A percentile compares a stretch with the other conserved stretches of the same genome.
phyloP scores from a whole-genome alignment of 2,113 vertebrate species.

The Hystrix cristata region DNA sequence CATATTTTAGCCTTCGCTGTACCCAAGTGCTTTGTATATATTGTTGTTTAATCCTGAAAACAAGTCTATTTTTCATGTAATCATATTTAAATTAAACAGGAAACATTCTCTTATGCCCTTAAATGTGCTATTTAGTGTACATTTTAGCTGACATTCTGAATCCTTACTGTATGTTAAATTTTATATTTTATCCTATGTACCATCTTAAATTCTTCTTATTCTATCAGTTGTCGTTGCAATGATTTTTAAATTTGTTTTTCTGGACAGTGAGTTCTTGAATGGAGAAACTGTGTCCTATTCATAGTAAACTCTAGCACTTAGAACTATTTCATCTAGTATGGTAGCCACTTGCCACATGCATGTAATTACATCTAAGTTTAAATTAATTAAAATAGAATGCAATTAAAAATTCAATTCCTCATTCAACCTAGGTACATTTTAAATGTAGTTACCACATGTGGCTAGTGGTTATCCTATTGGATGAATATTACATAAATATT shows the following conservation, averaged over 20 bases:
- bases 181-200: neutral
- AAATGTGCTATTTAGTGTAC: neutral
- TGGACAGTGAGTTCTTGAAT: neutral
- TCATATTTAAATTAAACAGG: neutral
- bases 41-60: slow-evolving; percentile 25
- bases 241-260: neutral
- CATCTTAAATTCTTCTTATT: neutral
- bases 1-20: neutral
- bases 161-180: slow-evolving; percentile 3
- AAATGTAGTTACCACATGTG: neutral
- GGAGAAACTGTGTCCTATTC: neutral
- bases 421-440: neutral
- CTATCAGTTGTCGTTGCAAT: neutral
- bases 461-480: neutral
- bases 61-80: neutral
- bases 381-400: slow-evolving; percentile 37
- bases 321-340: neutral
- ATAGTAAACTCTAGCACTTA: neutral
- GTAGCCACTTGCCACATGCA: neutral
- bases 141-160: neutral
- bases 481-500: neutral
- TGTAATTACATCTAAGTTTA: neutral
- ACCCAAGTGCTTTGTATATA: neutral
- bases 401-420: slow-evolving; percentile 19
- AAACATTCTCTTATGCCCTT: neutral